Percentiles rank a stretch among this genome's conserved stretches.
Conservation (phyloP, 2,888 invertebrate genomes). For the Agonopterix subpropinquella region DNA sequence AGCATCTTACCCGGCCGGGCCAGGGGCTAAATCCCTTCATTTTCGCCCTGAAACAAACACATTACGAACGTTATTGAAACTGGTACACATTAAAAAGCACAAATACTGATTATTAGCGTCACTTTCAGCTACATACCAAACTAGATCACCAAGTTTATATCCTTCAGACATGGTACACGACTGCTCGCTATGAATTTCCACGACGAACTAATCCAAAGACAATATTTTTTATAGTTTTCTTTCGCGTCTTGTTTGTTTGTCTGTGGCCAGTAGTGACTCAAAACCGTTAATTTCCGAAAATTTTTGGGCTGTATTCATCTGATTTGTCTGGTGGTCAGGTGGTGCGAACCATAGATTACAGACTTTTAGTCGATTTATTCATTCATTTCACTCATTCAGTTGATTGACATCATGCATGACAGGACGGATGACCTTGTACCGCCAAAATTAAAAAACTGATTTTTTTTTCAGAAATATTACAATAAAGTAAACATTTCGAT, state of each 20-base stretch:
- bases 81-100: constrained; percentile 42
- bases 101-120: constrained; percentile 22
- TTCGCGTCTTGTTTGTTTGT: constrained; percentile 25
- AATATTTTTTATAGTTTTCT: constrained; percentile 24
- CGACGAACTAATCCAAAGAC: constrained; percentile 61
- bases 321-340: too few relatives aligned
- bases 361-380: too few relatives aligned
- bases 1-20: constrained; percentile 95
- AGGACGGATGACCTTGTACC: constrained; percentile 10
- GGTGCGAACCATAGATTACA: too few relatives aligned
- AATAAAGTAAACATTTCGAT: constrained; percentile 1
- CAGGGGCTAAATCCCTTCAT: constrained; percentile 98
- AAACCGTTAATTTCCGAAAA: constrained; percentile 5
- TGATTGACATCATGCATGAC: too few relatives aligned
- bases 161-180: constrained; percentile 58
- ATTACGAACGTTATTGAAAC: constrained; percentile 18
- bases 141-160: constrained; percentile 73
- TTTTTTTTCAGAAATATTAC: constrained; percentile 7
- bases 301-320: background rate
- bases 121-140: constrained; percentile 61
- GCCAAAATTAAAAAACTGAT: constrained; percentile 24
- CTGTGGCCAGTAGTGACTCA: constrained; percentile 26
- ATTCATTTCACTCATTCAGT: too few relatives aligned
- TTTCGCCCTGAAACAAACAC: constrained; percentile 89
- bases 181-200: constrained; percentile 40